Conservation (phyloP, 2,113 vertebrate genomes). For the Uropsilus gracilis region DNA sequence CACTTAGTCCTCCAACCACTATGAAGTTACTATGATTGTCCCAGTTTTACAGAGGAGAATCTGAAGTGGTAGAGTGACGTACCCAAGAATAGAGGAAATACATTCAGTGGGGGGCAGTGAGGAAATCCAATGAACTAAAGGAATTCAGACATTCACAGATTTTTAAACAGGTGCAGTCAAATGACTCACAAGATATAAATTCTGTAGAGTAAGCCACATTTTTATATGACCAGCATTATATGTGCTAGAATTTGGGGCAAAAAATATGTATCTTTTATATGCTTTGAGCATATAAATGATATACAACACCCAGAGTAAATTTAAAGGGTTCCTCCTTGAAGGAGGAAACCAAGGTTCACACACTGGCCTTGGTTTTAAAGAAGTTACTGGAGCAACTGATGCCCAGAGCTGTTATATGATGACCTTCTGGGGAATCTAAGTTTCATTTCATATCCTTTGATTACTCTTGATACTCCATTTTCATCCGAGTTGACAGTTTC, state of each 20-base stretch:
- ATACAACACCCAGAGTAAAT: background rate
- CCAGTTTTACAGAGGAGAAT: background rate
- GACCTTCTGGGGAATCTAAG: background rate
- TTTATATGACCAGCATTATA: background rate
- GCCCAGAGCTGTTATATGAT: background rate
- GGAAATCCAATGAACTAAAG: background rate
- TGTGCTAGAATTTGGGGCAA: background rate
- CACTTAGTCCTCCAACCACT: background rate
- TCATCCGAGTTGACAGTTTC: background rate
- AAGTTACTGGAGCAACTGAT: background rate
- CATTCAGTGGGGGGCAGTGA: background rate
- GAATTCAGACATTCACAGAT: background rate
- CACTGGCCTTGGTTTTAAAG: background rate
- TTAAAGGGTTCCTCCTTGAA: background rate
- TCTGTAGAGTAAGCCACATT: background rate
- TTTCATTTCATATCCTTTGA: background rate
- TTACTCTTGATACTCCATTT: background rate
- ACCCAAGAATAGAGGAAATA: background rate
- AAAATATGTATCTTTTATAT: background rate
- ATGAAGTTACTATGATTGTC: background rate
- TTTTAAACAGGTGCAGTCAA: background rate
- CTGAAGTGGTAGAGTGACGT: background rate
- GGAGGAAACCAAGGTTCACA: background rate
- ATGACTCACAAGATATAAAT: background rate
- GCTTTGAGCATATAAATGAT: background rate